A percentile compares a stretch with the other conserved stretches of the same genome.
phyloP scores from a whole-genome alignment of 2,888 invertebrate genomes.

The Acrocera orbiculus region DNA sequence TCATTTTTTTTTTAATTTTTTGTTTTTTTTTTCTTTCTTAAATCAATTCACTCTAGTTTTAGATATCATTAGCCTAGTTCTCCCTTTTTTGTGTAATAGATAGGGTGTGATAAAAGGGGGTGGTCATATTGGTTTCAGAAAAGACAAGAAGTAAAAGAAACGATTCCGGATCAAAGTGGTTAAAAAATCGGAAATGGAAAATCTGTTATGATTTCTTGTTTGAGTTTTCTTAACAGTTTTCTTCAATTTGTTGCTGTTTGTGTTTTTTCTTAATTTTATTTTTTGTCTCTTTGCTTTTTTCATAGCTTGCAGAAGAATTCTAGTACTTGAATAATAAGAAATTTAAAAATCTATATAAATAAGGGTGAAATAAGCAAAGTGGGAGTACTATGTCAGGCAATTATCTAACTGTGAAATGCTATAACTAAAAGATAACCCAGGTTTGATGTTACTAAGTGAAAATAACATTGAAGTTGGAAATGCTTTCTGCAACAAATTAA shows the following conservation, averaged over 20 bases:
- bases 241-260: no score
- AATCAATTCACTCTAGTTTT: constrained; percentile 14
- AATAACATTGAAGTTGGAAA: neutral
- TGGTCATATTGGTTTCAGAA: neutral
- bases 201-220: constrained; percentile 10
- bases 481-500: constrained; percentile 6
- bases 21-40: no score
- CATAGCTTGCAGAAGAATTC: no score
- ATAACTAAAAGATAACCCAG: neutral
- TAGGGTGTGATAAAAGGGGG: neutral
- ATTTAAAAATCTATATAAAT: no score
- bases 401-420: neutral
- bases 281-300: no score
- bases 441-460: neutral
- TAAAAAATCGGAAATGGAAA: constrained; percentile 8
- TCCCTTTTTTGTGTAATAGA: neutral
- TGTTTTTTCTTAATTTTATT: no score
- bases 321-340: no score
- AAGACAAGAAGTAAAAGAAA: constrained; percentile 1
- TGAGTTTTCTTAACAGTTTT: no score
- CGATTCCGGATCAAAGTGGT: no score
- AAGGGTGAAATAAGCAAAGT: neutral
- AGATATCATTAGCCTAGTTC: constrained; percentile 7
- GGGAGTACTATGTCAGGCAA: neutral
- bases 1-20: no score